Evolutionary conservation across 2,888 invertebrate genomes (phyloP), one percentile per base, ranked within the genome.

Genomic region (Rhagophthalmus giganteus): DNA sequence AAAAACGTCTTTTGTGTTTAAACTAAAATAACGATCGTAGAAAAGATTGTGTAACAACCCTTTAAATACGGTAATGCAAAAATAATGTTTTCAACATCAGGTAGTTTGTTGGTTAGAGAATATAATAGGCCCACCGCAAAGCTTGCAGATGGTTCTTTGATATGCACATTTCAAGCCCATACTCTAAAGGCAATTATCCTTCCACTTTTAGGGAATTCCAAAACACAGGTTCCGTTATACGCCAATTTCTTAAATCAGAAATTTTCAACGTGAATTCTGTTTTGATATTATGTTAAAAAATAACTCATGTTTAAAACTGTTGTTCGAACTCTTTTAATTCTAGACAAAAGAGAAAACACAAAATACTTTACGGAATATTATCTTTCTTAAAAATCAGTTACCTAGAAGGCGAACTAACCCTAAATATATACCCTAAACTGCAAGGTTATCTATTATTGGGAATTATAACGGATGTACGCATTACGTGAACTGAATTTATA

Each of bases 1-100:
- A n/a, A n/a, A n/a, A n/a, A n/a, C n/a, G n/a, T 7, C 38, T 15
- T 15, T 39, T 39, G 39, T 39, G 12, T 11, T 24, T 6, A 39
- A 30, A 20, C n/a, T 7, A 28, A 39, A 28, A 30, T 28, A 37
- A 35, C 25, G 45, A 45, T 45, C 9, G 30, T 37, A 24, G 28
- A 45, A 37, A 37, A 45, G 28, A 45, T 45, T 45, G 45, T 45
- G 37, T 45, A 45, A 45, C 45, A 45, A 45, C 37, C 45, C 45
- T 37, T 45, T 45, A 12, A 28, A 12, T 11, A 10, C 37, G n/a
- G 9, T 45, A 45, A 45, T 37, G 45, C 45, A 37, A 45, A 45
- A 45, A 45, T 45, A 37, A 31, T 30, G 45, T 27, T 45, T 38
- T 45, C 34, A 44, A 27, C 16, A 35, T 28, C 34, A 44, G 34